Base-by-base conservation (phyloP, 2,113 vertebrate species). In the Turdus rufiventris region DNA sequence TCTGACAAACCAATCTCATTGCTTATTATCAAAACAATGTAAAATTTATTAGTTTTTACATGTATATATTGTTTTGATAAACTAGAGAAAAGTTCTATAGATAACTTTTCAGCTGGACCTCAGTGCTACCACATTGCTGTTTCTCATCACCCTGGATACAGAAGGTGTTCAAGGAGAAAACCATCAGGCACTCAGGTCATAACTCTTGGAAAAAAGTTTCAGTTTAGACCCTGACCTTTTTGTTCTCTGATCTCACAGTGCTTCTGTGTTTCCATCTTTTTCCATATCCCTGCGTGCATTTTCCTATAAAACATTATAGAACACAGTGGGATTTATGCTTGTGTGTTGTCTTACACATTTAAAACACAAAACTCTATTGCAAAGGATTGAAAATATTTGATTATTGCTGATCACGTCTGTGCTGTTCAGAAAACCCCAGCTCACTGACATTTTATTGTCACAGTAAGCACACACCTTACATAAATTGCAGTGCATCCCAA, bases 341-440 rank as follows among this genome's bases (percentile, higher is more conserved):
- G 14, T 70, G 2, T 31, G 34, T 94, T 72, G 40, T 14, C 31
- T 67, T n/a, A 85, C 65, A 56, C n/a, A 54, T 92, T 88, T 75
- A 91, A 96, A 97, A 90, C 33, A 86, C 31, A 96, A 94, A 93
- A 15, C 48, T 91, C 38, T 94, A 96, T 97, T 88, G 48, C 48
- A 70, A 94, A 94, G 78, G 68, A 91, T 73, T 93, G 73, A 50
- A 89, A 90, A 63, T 68, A 85, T 71, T 71, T 70, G 18, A 53
- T 61, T 16, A 40, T n/a, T 40, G 29, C 23, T 81, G 66, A 89
- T 74, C 36, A 42, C 76, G 61, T 85, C 38, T 53, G 61, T 61
- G 50, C 80, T 91, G 47, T 71, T 94, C 81, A 91, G 91, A 93
- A 96, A 85, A 57, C 15, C 43, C 43, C 56, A 89, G 50, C 78